Evolutionary conservation across 2,888 invertebrate species (phyloP).

Genomic region (Sipunculus nudus): DNA sequence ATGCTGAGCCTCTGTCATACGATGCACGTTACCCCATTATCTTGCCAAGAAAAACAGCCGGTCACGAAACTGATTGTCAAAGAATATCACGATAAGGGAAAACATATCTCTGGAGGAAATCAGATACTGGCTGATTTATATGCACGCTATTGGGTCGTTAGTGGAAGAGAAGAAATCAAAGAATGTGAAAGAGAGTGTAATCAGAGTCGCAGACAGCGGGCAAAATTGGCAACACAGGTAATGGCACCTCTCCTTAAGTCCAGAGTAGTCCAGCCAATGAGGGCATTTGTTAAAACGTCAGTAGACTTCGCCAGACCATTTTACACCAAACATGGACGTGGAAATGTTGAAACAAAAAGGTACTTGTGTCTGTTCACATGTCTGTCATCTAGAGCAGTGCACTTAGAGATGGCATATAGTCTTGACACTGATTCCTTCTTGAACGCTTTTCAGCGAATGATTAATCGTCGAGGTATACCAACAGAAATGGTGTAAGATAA

Average conservation of each 20-base stretch:
- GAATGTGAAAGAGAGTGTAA: neutral
- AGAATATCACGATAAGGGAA: neutral
- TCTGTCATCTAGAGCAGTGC: neutral
- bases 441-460: neutral
- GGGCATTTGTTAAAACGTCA: constrained; percentile 1
- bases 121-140: neutral
- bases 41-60: neutral
- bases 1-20: neutral
- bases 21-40: constrained; percentile 3
- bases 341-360: neutral
- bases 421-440: neutral
- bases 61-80: constrained; percentile 1
- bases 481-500: neutral
- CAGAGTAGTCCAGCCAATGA: neutral
- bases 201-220: neutral
- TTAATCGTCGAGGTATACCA: neutral
- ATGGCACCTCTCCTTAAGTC: constrained; percentile 1
- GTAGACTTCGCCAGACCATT: constrained; percentile 16
- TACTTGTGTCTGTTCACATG: constrained; percentile 8
- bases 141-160: neutral
- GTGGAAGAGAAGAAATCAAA: constrained; percentile 1
- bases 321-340: neutral
- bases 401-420: constrained; percentile 9
- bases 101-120: constrained; percentile 3
- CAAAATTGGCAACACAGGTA: neutral